phyloP scores from a whole-genome alignment of 2,888 invertebrate genomes.

The Blastobasis lacticolella region DNA sequence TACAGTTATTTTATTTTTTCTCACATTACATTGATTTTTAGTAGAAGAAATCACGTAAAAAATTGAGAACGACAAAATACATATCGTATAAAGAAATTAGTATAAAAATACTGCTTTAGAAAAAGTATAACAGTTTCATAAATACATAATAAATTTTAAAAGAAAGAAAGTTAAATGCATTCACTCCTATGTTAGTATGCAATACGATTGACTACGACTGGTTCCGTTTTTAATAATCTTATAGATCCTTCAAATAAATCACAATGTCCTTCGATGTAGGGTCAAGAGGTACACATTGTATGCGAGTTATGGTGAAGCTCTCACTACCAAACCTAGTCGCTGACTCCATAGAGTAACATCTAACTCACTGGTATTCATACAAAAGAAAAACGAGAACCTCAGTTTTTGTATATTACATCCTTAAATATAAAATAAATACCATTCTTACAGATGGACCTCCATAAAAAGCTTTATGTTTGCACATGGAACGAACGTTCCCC shows the following conservation, averaged over 20 bases:
- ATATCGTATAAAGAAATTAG: conserved; percentile 44
- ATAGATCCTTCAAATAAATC: not conserved
- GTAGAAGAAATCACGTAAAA: conserved; percentile 54
- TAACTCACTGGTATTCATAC: not conserved
- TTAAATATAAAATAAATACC: too few species aligned
- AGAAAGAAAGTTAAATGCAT: conserved; percentile 24
- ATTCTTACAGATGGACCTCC: too few species aligned
- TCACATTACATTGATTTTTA: conserved; percentile 57
- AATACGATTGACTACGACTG: conserved; percentile 8
- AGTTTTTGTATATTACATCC: too few species aligned
- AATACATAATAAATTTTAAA: conserved; percentile 4
- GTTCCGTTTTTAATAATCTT: not conserved
- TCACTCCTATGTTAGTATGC: conserved; percentile 27
- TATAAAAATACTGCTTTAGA: conserved; percentile 66
- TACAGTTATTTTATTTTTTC: conserved; percentile 58
- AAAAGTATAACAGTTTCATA: conserved; percentile 21
- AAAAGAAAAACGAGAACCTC: not conserved
- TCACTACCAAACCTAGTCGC: not conserved
- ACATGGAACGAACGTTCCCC: too few species aligned
- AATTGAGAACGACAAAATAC: conserved; percentile 41
- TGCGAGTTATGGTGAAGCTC: not conserved
- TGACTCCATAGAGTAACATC: not conserved
- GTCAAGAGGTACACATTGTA: not conserved
- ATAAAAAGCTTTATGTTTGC: too few species aligned
- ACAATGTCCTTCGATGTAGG: not conserved